A percentile compares a stretch with the other conserved stretches of the same genome.
These are phyloP conservation scores for Drosophila mettleri DNA, from an alignment of 2,888 invertebrate genomes.

Conservation along the genomic window DNA sequence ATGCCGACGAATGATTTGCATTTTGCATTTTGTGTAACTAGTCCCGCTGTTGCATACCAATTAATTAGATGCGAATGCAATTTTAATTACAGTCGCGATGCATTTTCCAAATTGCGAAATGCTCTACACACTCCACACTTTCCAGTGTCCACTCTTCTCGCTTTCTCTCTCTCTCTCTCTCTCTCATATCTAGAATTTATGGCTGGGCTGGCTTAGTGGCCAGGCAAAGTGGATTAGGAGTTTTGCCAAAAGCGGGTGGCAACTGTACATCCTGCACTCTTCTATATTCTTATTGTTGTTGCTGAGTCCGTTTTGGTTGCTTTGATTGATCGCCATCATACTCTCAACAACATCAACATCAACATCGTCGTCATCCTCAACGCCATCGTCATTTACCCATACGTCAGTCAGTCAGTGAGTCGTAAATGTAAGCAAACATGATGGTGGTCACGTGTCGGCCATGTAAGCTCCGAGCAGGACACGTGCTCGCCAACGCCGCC, in stretches of 20 bases:
- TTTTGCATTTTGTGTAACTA: conserved; percentile 77
- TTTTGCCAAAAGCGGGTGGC: conserved; percentile 12
- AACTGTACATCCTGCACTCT: conserved; percentile 46
- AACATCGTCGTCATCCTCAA: conserved; percentile 10
- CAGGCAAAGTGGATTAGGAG: conserved; percentile 39
- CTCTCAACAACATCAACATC: conserved; percentile 37
- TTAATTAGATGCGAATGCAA: conserved; percentile 85
- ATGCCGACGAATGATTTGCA: conserved; percentile 68
- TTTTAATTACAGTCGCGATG: conserved; percentile 82
- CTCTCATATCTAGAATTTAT: conserved; percentile 63
- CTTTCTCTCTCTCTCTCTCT: background rate
- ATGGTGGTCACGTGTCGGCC: conserved; percentile 84
- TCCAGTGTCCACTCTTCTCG: too few species aligned
- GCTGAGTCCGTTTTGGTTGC: conserved; percentile 40
- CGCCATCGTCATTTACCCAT: conserved; percentile 72
- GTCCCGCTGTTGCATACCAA: conserved; percentile 82
- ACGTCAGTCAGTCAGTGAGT: conserved; percentile 74
- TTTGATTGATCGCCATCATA: conserved; percentile 81
- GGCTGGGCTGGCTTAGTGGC: conserved; percentile 50
- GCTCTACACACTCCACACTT: conserved; percentile 11
- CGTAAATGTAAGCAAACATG: conserved; percentile 84
- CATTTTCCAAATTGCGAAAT: conserved; percentile 77
- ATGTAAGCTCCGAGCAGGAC: conserved; percentile 79
- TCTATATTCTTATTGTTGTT: conserved; percentile 37
- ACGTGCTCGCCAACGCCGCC: conserved; percentile 80